Evolutionary conservation across 2,113 vertebrate species (phyloP).

Genomic region (Emydocephalus ijimae): DNA sequence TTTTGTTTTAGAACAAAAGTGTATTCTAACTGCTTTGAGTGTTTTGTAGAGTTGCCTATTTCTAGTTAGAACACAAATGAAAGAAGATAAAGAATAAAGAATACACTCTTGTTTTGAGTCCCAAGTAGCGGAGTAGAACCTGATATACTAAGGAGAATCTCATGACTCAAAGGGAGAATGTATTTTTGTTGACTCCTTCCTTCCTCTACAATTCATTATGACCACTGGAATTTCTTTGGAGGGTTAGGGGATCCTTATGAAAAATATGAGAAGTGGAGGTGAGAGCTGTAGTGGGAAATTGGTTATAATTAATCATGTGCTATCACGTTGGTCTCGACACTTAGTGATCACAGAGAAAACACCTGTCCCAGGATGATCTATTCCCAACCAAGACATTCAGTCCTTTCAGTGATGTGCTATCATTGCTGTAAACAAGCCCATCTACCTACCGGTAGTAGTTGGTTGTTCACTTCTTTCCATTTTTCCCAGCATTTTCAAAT

Average conservation of each 20-base stretch:
- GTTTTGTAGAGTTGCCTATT: not conserved
- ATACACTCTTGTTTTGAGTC: not conserved
- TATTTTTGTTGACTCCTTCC: not conserved
- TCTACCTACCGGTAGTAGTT: not conserved
- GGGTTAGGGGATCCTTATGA: not conserved
- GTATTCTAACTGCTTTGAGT: not conserved
- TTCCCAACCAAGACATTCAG: not conserved
- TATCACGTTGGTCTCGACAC: not conserved
- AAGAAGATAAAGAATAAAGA: not conserved
- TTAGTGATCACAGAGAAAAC: not conserved
- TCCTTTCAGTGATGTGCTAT: not conserved
- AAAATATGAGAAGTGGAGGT: not conserved
- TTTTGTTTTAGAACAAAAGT: not conserved
- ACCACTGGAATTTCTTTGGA: not conserved
- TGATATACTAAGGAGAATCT: not conserved
- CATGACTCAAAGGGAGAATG: not conserved
- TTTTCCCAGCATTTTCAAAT: not conserved
- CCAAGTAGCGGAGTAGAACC: not conserved
- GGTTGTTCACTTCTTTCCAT: not conserved
- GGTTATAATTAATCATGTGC: not conserved
- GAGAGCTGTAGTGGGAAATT: not conserved
- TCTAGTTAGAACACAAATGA: not conserved
- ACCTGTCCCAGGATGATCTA: not conserved
- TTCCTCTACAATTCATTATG: not conserved
- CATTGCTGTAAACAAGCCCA: not conserved